Percentiles rank a stretch among this genome's conserved stretches.
These are phyloP conservation scores for Pterostichus madidus DNA, from an alignment of 2,888 invertebrate species.

Conservation along the genomic window DNA sequence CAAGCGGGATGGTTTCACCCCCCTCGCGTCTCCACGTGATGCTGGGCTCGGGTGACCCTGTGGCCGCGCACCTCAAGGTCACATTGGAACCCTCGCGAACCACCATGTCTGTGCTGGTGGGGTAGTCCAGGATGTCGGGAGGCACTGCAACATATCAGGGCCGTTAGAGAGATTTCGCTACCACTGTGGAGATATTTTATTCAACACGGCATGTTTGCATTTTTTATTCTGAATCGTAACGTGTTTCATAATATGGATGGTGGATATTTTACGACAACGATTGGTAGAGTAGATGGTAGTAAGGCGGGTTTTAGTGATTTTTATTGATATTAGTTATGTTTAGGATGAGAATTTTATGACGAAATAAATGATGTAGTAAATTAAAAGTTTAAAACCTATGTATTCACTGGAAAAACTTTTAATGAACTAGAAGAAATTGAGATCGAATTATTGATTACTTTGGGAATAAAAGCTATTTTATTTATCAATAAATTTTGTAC, in stretches of 20 bases:
- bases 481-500: too few relatives aligned
- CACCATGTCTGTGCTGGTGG: slow-evolving; percentile 91
- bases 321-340: not conserved
- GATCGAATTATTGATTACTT: too few relatives aligned
- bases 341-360: too few relatives aligned
- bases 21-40: slow-evolving; percentile 94
- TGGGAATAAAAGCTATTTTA: too few relatives aligned
- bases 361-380: too few relatives aligned
- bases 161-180: not conserved
- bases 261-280: slow-evolving; percentile 12
- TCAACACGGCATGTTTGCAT: slow-evolving; percentile 10
- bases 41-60: slow-evolving; percentile 91
- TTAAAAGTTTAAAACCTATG: too few relatives aligned
- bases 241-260: slow-evolving; percentile 13
- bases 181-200: not conserved
- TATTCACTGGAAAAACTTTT: too few relatives aligned
- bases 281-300: not conserved
- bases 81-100: slow-evolving; percentile 92
- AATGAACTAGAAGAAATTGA: too few relatives aligned
- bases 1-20: slow-evolving; percentile 85
- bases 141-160: slow-evolving; percentile 81
- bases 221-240: slow-evolving; percentile 35
- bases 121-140: slow-evolving; percentile 91
- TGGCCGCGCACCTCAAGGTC: slow-evolving; percentile 91
- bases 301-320: not conserved